Base-by-base conservation (phyloP, 2,888 invertebrate genomes). In the Acleris holmiana region DNA sequence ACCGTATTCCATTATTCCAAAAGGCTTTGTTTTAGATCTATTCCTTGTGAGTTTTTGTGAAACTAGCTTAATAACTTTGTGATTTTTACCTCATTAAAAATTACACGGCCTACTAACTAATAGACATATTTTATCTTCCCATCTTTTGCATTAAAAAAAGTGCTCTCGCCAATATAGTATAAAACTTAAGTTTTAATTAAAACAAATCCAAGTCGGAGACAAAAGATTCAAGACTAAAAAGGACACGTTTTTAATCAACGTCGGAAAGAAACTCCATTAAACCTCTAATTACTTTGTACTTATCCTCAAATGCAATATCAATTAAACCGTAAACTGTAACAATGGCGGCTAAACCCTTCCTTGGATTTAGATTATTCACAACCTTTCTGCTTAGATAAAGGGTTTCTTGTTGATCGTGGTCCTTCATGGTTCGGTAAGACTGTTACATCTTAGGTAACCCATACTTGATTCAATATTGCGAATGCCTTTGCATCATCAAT, bases 401-500 rank as follows among this genome's bases (percentile, higher is more conserved):
- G 4, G 49, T 58, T 56, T 23, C 4, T 50, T 19, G 13, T n/a
- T 25, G 8, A 8, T 35, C 40, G 41, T 25, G 17, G 4, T 41
- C 46, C 47, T 5, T 54, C 47, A 44, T 29, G 53, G 35, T 25
- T 54, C 47, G 10, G 44, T 15, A n/a, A 13, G 56, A 5, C 35
- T 35, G 35, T 13, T 35, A 35, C 18, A 19, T 49, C 54, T 18
- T 59, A 50, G 55, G 60, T 65, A 60, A 59, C 59, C 50, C 51
- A 57, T 19, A 25, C 54, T 60, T 65, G 65, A 60, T 65, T 65
- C 55, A 65, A 65, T 59, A 65, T 65, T 15, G 59, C 59, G 18
- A 59, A 59, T 53, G 47, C 47, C 58, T 54, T 48, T n/a, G 46
- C 41, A 46, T 55, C 59, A 65, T 65, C 65, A 65, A 65, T 65